A percentile compares a stretch with the other conserved stretches of the same genome.
These are phyloP conservation scores for Polydrusus cervinus DNA, from an alignment of 2,888 invertebrate species.

Conservation along the genomic window DNA sequence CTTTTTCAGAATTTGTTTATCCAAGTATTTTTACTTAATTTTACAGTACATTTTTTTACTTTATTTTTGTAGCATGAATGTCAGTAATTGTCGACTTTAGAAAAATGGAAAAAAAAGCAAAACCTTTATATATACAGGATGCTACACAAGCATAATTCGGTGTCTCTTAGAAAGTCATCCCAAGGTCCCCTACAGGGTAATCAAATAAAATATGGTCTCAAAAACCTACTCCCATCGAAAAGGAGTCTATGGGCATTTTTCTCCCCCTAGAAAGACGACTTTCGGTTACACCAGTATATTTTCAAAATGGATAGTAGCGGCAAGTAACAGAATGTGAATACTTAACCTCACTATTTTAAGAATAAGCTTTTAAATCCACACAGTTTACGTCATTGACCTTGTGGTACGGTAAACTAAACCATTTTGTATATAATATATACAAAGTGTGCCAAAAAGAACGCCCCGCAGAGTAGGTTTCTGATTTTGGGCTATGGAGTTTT, in stretches of 20 bases:
- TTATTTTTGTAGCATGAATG: no score
- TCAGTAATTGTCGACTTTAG: no score
- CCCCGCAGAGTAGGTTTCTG: conserved; percentile 58
- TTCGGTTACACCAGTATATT: background rate
- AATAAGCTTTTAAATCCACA: no score
- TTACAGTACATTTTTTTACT: no score
- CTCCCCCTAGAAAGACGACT: conserved; percentile 23
- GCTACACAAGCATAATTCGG: background rate
- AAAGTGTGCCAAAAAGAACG: conserved; percentile 59
- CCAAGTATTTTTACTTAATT: no score
- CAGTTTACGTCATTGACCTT: no score
- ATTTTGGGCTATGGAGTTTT: conserved; percentile 70
- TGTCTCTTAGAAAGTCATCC: conserved; percentile 10
- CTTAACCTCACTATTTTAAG: no score
- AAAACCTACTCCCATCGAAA: conserved; percentile 36
- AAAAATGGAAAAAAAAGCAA: no score
- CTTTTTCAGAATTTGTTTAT: no score
- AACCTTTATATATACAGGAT: background rate
- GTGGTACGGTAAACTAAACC: background rate
- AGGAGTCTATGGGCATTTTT: conserved; percentile 42
- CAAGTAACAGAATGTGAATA: no score
- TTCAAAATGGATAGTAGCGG: conserved; percentile 55
- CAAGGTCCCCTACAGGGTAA: conserved; percentile 56
- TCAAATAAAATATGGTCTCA: conserved; percentile 55
- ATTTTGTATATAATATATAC: background rate